Evolutionary conservation across 1,140 invertebrate genomes (phyloP).

Genomic region (Lepidurus couesii): DNA sequence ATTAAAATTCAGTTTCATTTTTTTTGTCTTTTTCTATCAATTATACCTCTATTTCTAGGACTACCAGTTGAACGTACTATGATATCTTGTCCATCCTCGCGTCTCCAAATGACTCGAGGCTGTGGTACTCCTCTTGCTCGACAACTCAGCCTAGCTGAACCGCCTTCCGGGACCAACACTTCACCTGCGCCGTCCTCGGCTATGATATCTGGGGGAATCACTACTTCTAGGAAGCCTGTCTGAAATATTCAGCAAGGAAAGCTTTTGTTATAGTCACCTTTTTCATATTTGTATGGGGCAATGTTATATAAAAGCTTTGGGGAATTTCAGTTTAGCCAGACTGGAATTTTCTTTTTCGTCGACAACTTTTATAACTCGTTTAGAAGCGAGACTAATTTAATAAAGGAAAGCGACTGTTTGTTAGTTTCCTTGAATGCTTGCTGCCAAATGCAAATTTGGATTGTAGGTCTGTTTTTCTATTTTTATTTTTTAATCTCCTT

Average conservation of each 20-base stretch:
- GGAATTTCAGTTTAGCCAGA: not conserved
- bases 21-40: not conserved
- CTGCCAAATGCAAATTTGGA: slow-evolving; percentile 22
- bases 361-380: not conserved
- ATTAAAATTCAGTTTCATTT: not conserved
- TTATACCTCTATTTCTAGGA: slow-evolving; percentile 62
- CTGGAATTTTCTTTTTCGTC: not conserved
- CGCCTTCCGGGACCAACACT: slow-evolving; percentile 84
- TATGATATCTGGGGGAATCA: slow-evolving; percentile 83
- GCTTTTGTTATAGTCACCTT: not conserved
- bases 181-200: slow-evolving; percentile 69
- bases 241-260: slow-evolving; percentile 42
- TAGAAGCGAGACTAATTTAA: slow-evolving; percentile 25
- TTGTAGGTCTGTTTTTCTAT: not conserved
- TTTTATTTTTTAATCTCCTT: not conserved
- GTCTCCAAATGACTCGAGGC: slow-evolving; percentile 75
- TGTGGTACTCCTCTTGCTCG: slow-evolving; percentile 76
- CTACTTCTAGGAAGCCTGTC: slow-evolving; percentile 78
- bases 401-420: slow-evolving; percentile 30
- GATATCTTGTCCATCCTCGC: slow-evolving; percentile 77
- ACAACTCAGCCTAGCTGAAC: slow-evolving; percentile 77
- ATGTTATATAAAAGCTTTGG: too few species aligned
- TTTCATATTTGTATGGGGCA: not conserved
- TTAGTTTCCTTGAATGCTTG: not conserved
- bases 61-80: slow-evolving; percentile 56